Conservation (phyloP, 2,888 invertebrate species). For the Amiota mariae region DNA sequence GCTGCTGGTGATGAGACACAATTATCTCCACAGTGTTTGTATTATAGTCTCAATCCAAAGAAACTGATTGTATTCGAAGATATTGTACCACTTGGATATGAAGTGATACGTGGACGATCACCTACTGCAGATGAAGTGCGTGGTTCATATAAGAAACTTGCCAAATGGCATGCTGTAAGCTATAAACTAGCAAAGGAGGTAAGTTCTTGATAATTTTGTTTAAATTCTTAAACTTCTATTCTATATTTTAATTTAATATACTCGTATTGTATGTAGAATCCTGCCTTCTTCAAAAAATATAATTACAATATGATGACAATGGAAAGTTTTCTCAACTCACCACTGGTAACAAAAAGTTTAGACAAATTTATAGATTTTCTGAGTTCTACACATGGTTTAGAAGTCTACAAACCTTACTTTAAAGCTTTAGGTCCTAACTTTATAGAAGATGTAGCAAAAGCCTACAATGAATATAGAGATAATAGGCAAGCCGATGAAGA, state of each 20-base stretch:
- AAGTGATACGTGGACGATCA: conserved; percentile 34
- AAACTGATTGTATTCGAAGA: conserved; percentile 47
- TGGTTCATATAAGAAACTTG: conserved; percentile 46
- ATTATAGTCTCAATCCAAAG: conserved; percentile 36
- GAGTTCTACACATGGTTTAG: conserved; percentile 30
- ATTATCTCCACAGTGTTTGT: conserved; percentile 43
- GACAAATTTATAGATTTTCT: conserved; percentile 35
- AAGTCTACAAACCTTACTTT: conserved; percentile 43
- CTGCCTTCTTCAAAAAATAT: conserved; percentile 24
- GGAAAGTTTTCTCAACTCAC: background rate
- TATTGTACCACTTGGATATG: conserved; percentile 39
- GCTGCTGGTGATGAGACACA: conserved; percentile 52
- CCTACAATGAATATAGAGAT: conserved; percentile 39
- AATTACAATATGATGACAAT: conserved; percentile 15
- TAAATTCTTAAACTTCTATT: background rate
- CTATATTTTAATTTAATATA: no score
- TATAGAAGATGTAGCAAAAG: conserved; percentile 12
- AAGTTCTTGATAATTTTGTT: background rate
- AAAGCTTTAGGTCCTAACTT: conserved; percentile 28
- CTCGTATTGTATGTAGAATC: conserved; percentile 27
- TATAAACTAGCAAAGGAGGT: conserved; percentile 48
- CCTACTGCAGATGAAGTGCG: conserved; percentile 40
- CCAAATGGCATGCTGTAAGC: conserved; percentile 56
- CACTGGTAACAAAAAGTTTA: conserved; percentile 39
- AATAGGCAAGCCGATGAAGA: conserved; percentile 41